Percentiles rank a stretch among this genome's conserved stretches.
These are phyloP conservation scores for Esox lucius DNA, from an alignment of 2,797 vertebrate genomes.

Conservation along the genomic window DNA sequence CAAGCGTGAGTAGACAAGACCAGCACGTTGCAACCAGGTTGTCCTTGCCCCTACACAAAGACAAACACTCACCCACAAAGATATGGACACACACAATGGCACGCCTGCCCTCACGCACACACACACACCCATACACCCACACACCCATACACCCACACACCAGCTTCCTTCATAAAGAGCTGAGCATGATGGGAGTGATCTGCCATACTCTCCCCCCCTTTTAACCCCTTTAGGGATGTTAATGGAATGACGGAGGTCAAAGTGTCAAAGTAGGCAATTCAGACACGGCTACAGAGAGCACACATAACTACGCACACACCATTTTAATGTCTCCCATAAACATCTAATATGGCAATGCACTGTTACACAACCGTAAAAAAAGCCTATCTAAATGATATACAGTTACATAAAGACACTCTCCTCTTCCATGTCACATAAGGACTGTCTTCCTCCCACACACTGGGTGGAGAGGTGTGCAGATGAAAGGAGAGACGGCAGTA, in stretches of 20 bases:
- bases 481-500: not conserved
- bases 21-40: not conserved
- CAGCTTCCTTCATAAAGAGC: not conserved
- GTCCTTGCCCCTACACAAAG: not conserved
- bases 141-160: slow-evolving; percentile 3
- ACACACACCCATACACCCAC: not conserved
- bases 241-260: not conserved
- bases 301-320: not conserved
- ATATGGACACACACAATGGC: not conserved
- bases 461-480: not conserved
- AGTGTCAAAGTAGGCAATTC: not conserved
- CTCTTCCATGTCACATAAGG: not conserved
- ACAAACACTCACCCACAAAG: slow-evolving; percentile 5
- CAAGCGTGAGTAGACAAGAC: not conserved
- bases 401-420: slow-evolving; percentile 8
- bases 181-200: too few relatives aligned
- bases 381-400: not conserved
- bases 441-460: not conserved
- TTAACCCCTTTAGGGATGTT: not conserved
- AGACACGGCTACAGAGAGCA: not conserved
- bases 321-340: not conserved
- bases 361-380: not conserved
- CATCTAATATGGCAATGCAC: not conserved
- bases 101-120: too few relatives aligned
- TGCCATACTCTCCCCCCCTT: not conserved